Evolutionary conservation across 2,888 invertebrate species (phyloP), one percentile per base, ranked within the genome.

Genomic region (Plebejus melissa): DNA sequence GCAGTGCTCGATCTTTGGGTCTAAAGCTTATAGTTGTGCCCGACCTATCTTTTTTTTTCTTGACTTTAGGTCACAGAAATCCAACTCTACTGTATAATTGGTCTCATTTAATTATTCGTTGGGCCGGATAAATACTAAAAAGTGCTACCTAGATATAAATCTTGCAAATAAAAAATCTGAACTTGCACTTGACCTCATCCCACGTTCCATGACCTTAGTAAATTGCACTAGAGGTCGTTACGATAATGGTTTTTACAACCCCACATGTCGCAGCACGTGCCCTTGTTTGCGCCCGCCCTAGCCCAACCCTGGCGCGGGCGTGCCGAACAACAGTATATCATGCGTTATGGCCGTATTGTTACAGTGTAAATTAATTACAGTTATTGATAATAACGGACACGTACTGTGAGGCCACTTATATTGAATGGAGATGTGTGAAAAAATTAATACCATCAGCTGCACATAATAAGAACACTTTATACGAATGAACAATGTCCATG

Each of bases 311-410:
- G 38, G 54, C 60, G 75, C 72, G 76, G 38, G 54, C 60, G 75
- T 74, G 76, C 13, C 60, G 58, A 46, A 71, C 32, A 75, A 77
- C 77, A 76, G 75, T 79, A 77, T 74, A 78, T 78, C 77, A 77
- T 71, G 60, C 72, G 28, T 57, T 69, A 71, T 74, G 76, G 76
- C 74, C 75, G 74, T 75, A 76, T 75, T 77, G 77, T 76, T 69
- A 76, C 74, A 74, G 75, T 76, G 77, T 76, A 76, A 78, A 77
- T 79, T 79, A 78, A 80, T 79, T 80, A 79, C 77, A 75, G 74
- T 71, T 75, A 70, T 74, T 75, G 72, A 76, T 46, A 71, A 11
- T 54, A 54, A 54, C 28, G 76, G 76, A 75, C 71, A 78, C 65
- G 74, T 78, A 22, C 22, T 22, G 76, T 76, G 41, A 69, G 11